Percentiles rank a stretch among this genome's conserved stretches.
Conservation (phyloP, 35 echinoderm and acorn worm genomes). For the Anneissia japonica region DNA sequence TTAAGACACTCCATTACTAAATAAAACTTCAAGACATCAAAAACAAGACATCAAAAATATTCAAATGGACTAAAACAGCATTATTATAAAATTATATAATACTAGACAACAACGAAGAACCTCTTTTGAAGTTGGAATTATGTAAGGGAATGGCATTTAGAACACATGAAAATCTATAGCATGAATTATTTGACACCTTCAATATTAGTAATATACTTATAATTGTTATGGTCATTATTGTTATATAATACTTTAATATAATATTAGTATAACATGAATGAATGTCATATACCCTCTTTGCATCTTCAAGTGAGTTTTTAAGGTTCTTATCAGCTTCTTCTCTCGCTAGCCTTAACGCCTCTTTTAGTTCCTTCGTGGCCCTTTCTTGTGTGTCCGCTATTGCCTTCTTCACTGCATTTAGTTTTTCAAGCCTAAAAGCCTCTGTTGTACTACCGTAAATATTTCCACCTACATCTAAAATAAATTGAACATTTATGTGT, state of each 20-base stretch:
- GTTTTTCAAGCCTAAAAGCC: conserved; percentile 49
- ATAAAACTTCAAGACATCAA: too few relatives aligned
- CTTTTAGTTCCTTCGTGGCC: conserved; percentile 60
- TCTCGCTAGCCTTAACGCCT: conserved; percentile 46
- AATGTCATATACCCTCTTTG: conserved; percentile 51
- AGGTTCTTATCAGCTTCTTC: conserved; percentile 64
- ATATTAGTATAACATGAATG: background rate
- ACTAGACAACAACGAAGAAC: background rate
- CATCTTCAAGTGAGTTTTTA: conserved; percentile 71
- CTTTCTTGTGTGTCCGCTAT: conserved; percentile 63
- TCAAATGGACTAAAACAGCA: too few relatives aligned
- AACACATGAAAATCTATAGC: background rate
- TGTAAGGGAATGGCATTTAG: background rate
- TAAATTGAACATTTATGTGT: too few relatives aligned
- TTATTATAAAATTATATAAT: too few relatives aligned
- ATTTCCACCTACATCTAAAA: conserved; percentile 80
- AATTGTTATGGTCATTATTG: background rate
- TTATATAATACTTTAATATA: background rate
- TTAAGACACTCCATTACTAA: too few relatives aligned
- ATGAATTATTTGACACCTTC: background rate
- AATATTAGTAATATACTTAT: background rate
- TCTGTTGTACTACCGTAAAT: conserved; percentile 43
- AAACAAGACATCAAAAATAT: too few relatives aligned
- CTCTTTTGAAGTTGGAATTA: background rate
- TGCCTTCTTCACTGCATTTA: conserved; percentile 59